A percentile compares a stretch with the other conserved stretches of the same genome.
Conservation (phyloP, 2,113 vertebrate genomes). For the Hyperopisus bebe region DNA sequence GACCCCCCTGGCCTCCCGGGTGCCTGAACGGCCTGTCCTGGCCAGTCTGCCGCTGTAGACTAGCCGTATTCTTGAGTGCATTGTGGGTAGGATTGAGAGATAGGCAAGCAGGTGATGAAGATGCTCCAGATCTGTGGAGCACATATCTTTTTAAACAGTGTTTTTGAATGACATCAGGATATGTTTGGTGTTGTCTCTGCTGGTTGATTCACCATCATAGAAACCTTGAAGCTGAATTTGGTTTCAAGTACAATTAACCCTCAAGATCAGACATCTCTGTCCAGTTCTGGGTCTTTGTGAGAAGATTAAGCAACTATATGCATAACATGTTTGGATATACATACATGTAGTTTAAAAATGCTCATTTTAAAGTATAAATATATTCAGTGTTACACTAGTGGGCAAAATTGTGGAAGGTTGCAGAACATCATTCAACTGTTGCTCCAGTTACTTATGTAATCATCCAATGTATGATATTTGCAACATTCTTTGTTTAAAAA, state of each 20-base stretch:
- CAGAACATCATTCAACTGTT: no score
- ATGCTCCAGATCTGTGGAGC: background rate
- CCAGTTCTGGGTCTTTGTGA: background rate
- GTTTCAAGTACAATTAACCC: background rate
- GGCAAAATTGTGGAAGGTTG: no score
- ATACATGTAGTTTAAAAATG: background rate
- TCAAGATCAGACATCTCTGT: background rate
- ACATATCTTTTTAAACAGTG: background rate
- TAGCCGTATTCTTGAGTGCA: background rate
- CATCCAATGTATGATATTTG: no score
- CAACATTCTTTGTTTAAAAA: no score
- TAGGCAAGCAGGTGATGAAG: background rate
- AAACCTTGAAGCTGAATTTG: background rate
- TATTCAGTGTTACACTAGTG: background rate
- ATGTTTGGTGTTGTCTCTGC: background rate
- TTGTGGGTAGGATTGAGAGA: background rate
- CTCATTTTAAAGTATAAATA: background rate
- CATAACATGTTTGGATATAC: background rate
- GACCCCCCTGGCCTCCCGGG: conserved; percentile 10
- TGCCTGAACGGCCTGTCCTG: background rate
- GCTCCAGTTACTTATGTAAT: no score
- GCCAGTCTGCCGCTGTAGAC: background rate
- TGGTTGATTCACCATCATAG: background rate
- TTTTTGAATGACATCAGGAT: background rate
- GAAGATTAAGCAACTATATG: background rate